A percentile compares a stretch with the other conserved stretches of the same genome.
These are phyloP conservation scores for Teleiodes luculella DNA, from an alignment of 2,888 invertebrate species.

Conservation along the genomic window DNA sequence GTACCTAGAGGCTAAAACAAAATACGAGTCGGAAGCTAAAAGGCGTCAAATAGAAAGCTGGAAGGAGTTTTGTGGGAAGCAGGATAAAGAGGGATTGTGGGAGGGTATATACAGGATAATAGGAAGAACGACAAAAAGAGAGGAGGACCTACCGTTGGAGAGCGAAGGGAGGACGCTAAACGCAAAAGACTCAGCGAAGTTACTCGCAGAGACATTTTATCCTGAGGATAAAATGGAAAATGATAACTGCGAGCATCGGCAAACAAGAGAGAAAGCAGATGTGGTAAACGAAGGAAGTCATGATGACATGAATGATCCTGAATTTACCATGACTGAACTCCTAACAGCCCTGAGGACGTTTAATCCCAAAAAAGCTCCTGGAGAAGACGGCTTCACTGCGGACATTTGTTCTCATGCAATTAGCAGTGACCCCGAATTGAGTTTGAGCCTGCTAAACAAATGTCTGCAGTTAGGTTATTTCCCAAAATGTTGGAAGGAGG, in stretches of 20 bases:
- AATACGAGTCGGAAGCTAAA: background rate
- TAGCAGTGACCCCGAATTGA: background rate
- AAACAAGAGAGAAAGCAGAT: background rate
- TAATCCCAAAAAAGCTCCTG: conserved; percentile 28
- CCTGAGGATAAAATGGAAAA: background rate
- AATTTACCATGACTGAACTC: conserved; percentile 21
- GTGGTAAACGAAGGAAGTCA: background rate
- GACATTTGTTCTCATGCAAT: conserved; percentile 4
- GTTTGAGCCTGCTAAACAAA: background rate
- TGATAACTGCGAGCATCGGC: background rate
- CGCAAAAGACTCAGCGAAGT: background rate
- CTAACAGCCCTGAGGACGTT: conserved; percentile 12
- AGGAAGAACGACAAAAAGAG: background rate
- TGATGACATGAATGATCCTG: conserved; percentile 15
- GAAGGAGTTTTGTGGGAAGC: no score
- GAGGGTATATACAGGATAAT: background rate
- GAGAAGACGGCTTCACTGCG: conserved; percentile 20
- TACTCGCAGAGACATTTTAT: conserved; percentile 1
- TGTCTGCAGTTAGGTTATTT: conserved; percentile 23
- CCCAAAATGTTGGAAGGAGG: conserved; percentile 23
- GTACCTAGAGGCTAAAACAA: background rate
- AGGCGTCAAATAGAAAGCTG: background rate
- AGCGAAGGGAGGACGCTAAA: background rate
- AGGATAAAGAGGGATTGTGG: no score
- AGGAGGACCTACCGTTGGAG: background rate